Percentiles rank a stretch among this genome's conserved stretches.
Conservation (phyloP, 53 echinoderm and acorn worm species). For the Mesocentrotus franciscanus region DNA sequence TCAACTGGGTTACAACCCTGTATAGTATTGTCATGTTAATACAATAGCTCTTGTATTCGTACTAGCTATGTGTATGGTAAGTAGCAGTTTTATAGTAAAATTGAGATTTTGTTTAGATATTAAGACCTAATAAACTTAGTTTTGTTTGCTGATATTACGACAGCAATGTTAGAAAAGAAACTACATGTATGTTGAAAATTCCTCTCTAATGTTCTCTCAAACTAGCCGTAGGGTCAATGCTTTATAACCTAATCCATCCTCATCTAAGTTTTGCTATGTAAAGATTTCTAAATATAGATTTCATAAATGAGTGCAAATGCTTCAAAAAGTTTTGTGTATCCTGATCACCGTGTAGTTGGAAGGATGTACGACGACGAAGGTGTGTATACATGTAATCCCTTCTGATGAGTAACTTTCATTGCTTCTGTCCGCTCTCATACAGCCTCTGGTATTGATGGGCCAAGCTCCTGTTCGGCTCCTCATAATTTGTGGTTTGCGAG, state of each 20-base stretch:
- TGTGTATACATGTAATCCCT: background rate
- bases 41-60: too few relatives aligned
- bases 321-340: background rate
- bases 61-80: too few relatives aligned
- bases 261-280: background rate
- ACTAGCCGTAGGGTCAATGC: background rate
- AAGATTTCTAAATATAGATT: background rate
- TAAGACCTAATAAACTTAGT: background rate
- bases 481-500: slow-evolving; percentile 55
- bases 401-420: slow-evolving; percentile 36
- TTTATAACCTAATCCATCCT: background rate
- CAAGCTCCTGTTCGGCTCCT: background rate
- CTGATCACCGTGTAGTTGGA: background rate
- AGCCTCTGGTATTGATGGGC: background rate
- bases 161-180: background rate
- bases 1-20: background rate
- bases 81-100: too few relatives aligned
- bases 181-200: background rate
- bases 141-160: background rate
- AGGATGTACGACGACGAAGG: background rate
- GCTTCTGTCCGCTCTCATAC: slow-evolving; percentile 1
- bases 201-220: background rate
- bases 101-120: too few relatives aligned
- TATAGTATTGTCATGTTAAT: too few relatives aligned
- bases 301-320: background rate